These are phyloP conservation scores for Micrasema longulum DNA, from an alignment of 1,140 invertebrate species.

Conservation along the genomic window DNA sequence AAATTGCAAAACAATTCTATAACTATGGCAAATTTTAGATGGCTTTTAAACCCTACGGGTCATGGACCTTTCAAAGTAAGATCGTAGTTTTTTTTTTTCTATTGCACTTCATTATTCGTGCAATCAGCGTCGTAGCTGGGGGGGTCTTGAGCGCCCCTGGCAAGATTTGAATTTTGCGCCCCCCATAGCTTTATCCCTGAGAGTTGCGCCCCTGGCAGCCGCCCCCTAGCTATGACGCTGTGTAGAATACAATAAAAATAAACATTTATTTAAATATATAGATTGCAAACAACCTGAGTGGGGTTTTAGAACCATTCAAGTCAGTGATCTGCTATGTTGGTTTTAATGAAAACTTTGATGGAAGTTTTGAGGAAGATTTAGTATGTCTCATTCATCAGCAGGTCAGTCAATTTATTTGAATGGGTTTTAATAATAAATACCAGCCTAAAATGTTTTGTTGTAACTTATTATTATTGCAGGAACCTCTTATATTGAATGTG, in stretches of 20 bases:
- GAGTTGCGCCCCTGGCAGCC: no score
- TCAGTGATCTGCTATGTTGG: slow-evolving; percentile 1
- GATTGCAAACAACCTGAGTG: slow-evolving; percentile 11
- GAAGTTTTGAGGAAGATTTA: slow-evolving; percentile 34
- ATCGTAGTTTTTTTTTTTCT: no score
- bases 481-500: slow-evolving; percentile 34
- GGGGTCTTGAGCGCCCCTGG: no score
- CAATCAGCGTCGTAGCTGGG: no score
- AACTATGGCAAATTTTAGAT: slow-evolving; percentile 4
- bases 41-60: slow-evolving; percentile 23
- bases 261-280: neutral
- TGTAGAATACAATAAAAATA: no score
- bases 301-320: slow-evolving; percentile 21
- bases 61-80: slow-evolving; percentile 33
- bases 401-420: neutral
- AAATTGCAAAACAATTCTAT: slow-evolving; percentile 24
- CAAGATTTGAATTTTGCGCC: no score
- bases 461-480: slow-evolving; percentile 10
- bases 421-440: neutral
- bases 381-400: slow-evolving; percentile 35
- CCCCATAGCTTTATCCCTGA: no score
- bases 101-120: no score
- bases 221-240: no score
- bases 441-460: neutral
- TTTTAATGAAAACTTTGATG: slow-evolving; percentile 35